phyloP scores from a whole-genome alignment of 1,140 invertebrate species.

The Lycorma delicatula region DNA sequence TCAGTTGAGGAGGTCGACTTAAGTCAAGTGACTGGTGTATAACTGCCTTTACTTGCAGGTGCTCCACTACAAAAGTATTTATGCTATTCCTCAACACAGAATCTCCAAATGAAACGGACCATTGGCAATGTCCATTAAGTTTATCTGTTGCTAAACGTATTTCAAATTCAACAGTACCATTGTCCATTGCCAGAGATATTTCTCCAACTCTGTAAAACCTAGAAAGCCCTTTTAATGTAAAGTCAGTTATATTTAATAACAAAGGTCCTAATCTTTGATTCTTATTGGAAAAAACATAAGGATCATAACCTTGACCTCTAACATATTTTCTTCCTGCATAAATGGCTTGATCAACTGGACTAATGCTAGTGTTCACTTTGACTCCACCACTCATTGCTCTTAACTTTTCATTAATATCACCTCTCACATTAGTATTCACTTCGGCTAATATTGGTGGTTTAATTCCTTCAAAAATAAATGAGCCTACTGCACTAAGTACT shows the following conservation, averaged over 20 bases:
- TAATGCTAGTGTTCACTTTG: constrained; percentile 33
- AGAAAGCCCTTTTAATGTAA: constrained; percentile 65
- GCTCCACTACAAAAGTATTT: constrained; percentile 61
- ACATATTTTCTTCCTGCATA: constrained; percentile 60
- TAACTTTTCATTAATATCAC: constrained; percentile 29
- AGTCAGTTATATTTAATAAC: constrained; percentile 38
- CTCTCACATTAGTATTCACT: constrained; percentile 53
- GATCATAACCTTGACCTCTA: constrained; percentile 57
- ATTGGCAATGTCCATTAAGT: constrained; percentile 61
- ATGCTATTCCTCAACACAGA: constrained; percentile 44
- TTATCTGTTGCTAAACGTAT: constrained; percentile 69
- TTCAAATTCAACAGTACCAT: constrained; percentile 45
- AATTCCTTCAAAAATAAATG: constrained; percentile 74
- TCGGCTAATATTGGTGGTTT: constrained; percentile 72
- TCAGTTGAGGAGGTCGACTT: constrained; percentile 54
- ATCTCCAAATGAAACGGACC: constrained; percentile 44
- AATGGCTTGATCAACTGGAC: constrained; percentile 71
- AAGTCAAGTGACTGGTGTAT: constrained; percentile 67
- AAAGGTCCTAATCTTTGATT: constrained; percentile 18
- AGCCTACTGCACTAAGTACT: constrained; percentile 66
- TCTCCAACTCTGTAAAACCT: constrained; percentile 73
- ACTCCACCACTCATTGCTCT: constrained; percentile 46
- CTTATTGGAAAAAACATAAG: constrained; percentile 39
- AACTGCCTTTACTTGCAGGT: constrained; percentile 44
- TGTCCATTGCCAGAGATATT: constrained; percentile 56